These are phyloP conservation scores for Rapana venosa DNA, from an alignment of 2,888 invertebrate genomes.

Conservation along the genomic window DNA sequence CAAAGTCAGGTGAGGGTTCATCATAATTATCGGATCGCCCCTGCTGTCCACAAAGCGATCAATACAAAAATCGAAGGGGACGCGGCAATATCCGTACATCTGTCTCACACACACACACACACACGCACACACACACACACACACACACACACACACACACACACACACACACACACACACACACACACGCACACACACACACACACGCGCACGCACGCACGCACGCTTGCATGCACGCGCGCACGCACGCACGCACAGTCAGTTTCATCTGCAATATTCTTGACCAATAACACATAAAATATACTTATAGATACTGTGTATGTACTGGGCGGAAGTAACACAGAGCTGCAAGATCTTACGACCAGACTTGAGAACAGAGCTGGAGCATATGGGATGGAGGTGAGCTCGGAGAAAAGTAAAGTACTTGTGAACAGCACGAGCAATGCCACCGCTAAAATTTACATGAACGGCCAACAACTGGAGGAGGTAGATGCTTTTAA, in stretches of 20 bases:
- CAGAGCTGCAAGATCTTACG: not conserved
- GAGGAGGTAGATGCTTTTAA: no score
- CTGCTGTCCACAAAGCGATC: no score
- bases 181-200: not conserved
- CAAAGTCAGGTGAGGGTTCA: no score
- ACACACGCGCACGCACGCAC: not conserved
- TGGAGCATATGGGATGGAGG: no score
- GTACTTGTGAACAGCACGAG: no score
- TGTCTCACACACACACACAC: not conserved
- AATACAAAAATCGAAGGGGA: no score
- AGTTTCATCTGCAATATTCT: not conserved
- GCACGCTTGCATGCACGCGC: no score
- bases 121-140: not conserved
- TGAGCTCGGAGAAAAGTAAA: no score
- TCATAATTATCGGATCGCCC: no score
- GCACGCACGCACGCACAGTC: not conserved
- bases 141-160: not conserved
- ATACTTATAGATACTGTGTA: not conserved
- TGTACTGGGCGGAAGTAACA: no score
- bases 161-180: not conserved
- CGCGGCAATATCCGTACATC: not conserved
- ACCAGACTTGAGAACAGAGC: not conserved
- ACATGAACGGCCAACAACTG: no score
- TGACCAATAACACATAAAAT: not conserved
- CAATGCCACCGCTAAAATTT: no score